Conservation (phyloP, 2,113 vertebrate genomes). For the Sebastes fasciatus region DNA sequence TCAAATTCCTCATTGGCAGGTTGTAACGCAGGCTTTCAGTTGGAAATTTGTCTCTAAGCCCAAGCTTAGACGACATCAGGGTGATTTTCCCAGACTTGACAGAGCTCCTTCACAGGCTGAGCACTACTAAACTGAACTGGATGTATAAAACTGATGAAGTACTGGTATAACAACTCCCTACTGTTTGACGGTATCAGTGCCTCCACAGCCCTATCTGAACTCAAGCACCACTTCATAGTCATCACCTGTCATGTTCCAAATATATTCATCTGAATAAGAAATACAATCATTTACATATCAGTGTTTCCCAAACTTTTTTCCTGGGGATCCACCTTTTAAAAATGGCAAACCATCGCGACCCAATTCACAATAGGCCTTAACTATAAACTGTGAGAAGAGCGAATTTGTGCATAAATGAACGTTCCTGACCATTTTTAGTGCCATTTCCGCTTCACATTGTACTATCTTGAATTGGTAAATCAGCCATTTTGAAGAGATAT, state of each 20-base stretch:
- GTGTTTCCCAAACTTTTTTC: no score
- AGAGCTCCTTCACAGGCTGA: constrained; percentile 1
- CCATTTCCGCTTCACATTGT: no score
- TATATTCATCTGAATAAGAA: neutral
- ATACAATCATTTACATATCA: no score
- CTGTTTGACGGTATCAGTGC: neutral
- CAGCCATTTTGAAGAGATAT: no score
- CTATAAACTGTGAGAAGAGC: no score
- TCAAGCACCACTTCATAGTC: neutral
- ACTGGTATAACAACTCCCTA: neutral
- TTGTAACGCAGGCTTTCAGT: neutral
- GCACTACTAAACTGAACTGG: neutral
- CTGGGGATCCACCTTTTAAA: no score
- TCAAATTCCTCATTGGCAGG: neutral
- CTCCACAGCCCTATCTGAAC: neutral
- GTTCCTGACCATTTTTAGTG: no score
- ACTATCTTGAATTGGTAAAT: no score
- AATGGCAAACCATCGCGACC: no score
- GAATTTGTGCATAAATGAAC: no score
- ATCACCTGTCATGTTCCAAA: neutral
- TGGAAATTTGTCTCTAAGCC: neutral
- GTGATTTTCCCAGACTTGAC: neutral
- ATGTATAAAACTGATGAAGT: neutral
- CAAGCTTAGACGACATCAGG: neutral
- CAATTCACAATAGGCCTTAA: no score